These are phyloP conservation scores for Branchipolynoe longqiensis DNA, from an alignment of 2,888 invertebrate genomes.

Conservation along the genomic window DNA sequence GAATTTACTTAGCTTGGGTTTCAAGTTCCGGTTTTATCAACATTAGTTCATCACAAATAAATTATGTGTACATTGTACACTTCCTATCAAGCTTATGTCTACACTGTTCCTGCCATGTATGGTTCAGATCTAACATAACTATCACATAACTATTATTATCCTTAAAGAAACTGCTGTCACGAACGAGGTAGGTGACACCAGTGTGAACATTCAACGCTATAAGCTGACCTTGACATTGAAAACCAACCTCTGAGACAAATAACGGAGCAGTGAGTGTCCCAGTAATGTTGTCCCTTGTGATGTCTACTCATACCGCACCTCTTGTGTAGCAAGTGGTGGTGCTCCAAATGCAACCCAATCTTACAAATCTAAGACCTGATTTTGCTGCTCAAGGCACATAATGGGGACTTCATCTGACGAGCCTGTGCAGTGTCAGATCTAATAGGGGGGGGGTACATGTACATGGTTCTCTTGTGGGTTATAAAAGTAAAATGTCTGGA, in stretches of 20 bases:
- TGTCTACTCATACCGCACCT: too few relatives aligned
- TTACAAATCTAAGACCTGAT: background rate
- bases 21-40: background rate
- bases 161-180: background rate
- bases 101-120: background rate
- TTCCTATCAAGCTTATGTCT: background rate
- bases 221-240: background rate
- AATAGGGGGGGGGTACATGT: too few relatives aligned
- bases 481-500: too few relatives aligned
- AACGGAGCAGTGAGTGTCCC: too few relatives aligned
- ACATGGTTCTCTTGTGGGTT: too few relatives aligned
- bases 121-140: background rate
- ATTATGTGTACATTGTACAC: slow-evolving; percentile 18
- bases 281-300: too few relatives aligned
- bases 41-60: background rate
- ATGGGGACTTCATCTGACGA: too few relatives aligned
- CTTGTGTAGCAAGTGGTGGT: too few relatives aligned
- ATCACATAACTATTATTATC: background rate
- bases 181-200: background rate
- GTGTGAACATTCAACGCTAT: background rate
- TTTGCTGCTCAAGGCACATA: slow-evolving; percentile 6
- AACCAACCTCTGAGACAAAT: too few relatives aligned
- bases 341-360: background rate
- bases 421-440: too few relatives aligned
- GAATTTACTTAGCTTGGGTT: too few relatives aligned